Percentiles rank a stretch among this genome's conserved stretches.
phyloP scores from a whole-genome alignment of 1,140 invertebrate species.

The Drosophila biarmipes region DNA sequence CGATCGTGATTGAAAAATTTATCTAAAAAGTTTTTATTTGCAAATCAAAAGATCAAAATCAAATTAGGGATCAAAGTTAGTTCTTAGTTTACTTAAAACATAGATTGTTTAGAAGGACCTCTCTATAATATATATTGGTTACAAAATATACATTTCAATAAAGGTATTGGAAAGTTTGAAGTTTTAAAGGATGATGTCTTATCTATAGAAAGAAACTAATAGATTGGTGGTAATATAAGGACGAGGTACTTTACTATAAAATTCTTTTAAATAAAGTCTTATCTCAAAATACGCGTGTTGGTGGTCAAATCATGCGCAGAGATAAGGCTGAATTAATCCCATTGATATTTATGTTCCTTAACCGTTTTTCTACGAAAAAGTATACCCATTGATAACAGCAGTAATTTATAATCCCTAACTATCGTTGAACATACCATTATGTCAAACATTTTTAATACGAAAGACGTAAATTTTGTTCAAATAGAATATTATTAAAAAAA shows the following conservation, averaged over 20 bases:
- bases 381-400: neutral
- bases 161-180: neutral
- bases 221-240: neutral
- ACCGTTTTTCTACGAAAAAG: neutral
- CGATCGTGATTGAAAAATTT: too few species aligned
- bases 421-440: too few species aligned
- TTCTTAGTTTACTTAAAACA: neutral
- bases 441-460: too few species aligned
- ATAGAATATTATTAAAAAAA: too few species aligned
- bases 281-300: constrained; percentile 2
- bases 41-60: too few species aligned
- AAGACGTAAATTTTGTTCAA: too few species aligned
- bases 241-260: neutral
- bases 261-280: constrained; percentile 5
- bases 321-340: constrained; percentile 28
- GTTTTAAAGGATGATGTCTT: neutral
- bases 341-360: constrained; percentile 17
- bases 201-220: neutral
- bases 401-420: too few species aligned
- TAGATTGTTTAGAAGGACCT: too few species aligned
- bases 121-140: too few species aligned
- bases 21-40: too few species aligned
- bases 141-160: too few species aligned
- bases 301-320: neutral
- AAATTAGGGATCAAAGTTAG: too few species aligned